These are phyloP conservation scores for Crioceris asparagi DNA, from an alignment of 2,888 invertebrate species.

Conservation along the genomic window DNA sequence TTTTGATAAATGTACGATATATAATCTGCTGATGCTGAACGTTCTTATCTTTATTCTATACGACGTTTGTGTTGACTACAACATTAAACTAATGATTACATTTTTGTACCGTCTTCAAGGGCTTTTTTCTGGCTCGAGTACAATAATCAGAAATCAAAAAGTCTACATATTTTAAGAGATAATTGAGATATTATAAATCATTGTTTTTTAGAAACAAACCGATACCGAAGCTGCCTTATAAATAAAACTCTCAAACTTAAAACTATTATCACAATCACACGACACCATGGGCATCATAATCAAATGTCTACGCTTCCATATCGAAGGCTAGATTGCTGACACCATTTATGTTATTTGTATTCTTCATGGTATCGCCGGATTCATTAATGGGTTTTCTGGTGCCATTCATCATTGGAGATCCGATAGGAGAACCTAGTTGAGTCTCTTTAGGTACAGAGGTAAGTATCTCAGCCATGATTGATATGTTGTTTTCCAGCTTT, in stretches of 20 bases:
- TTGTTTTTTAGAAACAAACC: not conserved
- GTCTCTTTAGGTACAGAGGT: constrained; percentile 24
- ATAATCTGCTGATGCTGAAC: too few relatives aligned
- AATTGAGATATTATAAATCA: too few relatives aligned
- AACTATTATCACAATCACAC: not conserved
- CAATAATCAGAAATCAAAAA: too few relatives aligned
- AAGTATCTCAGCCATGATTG: constrained; percentile 35
- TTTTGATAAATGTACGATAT: too few relatives aligned
- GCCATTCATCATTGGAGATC: constrained; percentile 26
- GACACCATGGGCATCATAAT: not conserved
- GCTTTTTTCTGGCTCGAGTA: too few relatives aligned
- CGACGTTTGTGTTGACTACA: too few relatives aligned
- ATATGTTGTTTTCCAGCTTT: constrained; percentile 36
- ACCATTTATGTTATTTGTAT: constrained; percentile 16
- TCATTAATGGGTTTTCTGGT: constrained; percentile 14
- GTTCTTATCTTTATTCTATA: too few relatives aligned
- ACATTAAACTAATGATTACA: too few relatives aligned
- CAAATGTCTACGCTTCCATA: constrained; percentile 2
- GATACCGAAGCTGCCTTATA: not conserved
- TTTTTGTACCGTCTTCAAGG: too few relatives aligned
- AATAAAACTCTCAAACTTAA: not conserved
- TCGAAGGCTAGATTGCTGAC: constrained; percentile 36
- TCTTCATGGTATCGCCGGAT: constrained; percentile 1
- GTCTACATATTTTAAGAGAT: too few relatives aligned
- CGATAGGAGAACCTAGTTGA: constrained; percentile 24